These are phyloP conservation scores for Alouatta palliata DNA, from an alignment of 2,113 vertebrate species.

Conservation along the genomic window DNA sequence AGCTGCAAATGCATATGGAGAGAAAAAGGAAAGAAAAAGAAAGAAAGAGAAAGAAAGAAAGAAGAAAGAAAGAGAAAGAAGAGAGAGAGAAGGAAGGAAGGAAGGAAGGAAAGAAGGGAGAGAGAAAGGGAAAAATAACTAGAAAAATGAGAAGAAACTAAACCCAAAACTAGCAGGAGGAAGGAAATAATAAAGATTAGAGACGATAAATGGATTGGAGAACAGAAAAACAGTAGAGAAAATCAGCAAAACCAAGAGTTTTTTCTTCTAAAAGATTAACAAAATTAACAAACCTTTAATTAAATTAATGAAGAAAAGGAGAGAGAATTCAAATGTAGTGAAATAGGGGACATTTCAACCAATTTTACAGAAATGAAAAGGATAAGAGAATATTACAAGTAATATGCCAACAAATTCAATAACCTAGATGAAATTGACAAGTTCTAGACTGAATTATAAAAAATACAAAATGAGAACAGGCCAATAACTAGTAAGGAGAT, in stretches of 20 bases:
- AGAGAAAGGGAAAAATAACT: neutral
- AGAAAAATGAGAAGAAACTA: neutral
- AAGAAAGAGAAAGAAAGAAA: too few species aligned
- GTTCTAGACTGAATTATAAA: neutral
- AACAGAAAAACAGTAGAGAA: neutral
- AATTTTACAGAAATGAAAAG: neutral
- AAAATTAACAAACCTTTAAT: neutral
- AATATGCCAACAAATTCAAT: neutral
- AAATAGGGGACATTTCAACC: neutral
- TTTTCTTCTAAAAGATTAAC: neutral
- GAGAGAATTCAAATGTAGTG: neutral
- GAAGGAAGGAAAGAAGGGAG: too few species aligned
- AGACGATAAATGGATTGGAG: neutral
- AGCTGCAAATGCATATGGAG: neutral
- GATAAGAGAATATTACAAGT: neutral
- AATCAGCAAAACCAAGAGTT: neutral
- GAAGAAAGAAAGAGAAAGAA: too few species aligned
- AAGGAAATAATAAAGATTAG: neutral
- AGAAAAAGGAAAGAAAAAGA: neutral
- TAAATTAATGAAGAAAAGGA: neutral
- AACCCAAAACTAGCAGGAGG: neutral
- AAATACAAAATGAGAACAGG: neutral
- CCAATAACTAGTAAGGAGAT: neutral
- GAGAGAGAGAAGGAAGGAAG: too few species aligned
- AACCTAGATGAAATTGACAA: neutral